phyloP scores from a whole-genome alignment of 2,797 vertebrate genomes.

The Micrastur ruficollis region DNA sequence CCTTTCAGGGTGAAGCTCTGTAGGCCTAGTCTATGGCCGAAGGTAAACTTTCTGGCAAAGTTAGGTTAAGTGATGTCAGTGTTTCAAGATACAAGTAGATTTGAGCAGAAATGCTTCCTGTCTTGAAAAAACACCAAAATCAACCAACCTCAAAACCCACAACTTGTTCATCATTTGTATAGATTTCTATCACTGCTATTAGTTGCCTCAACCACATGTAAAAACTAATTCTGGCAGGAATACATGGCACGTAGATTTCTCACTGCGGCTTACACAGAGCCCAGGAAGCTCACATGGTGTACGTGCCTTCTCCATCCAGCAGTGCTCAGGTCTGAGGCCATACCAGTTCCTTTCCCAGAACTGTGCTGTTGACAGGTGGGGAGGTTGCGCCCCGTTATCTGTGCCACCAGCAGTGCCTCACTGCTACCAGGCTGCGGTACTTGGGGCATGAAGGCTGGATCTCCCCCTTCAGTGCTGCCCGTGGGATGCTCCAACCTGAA shows the following conservation, averaged over 20 bases:
- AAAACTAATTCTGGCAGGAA: neutral
- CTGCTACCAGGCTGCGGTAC: neutral
- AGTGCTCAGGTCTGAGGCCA: neutral
- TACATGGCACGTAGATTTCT: fast-evolving
- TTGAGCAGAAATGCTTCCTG: neutral
- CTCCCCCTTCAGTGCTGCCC: neutral
- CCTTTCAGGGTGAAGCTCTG: neutral
- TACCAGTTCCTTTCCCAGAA: neutral
- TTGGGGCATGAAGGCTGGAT: fast-evolving
- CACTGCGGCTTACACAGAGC: neutral
- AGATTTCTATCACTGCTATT: neutral
- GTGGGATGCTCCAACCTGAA: neutral
- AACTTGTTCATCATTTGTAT: fast-evolving
- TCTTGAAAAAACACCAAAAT: neutral
- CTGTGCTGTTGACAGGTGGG: neutral
- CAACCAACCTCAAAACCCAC: too few species aligned
- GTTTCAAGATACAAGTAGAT: neutral
- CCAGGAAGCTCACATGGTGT: neutral
- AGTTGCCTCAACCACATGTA: neutral
- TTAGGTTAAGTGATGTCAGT: neutral
- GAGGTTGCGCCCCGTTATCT: neutral
- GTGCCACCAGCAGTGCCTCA: neutral
- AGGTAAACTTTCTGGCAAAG: neutral
- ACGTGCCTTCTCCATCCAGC: neutral
- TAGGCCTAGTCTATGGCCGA: neutral